Conservation (phyloP, 2,888 invertebrate genomes). For the Folsomia candida region DNA sequence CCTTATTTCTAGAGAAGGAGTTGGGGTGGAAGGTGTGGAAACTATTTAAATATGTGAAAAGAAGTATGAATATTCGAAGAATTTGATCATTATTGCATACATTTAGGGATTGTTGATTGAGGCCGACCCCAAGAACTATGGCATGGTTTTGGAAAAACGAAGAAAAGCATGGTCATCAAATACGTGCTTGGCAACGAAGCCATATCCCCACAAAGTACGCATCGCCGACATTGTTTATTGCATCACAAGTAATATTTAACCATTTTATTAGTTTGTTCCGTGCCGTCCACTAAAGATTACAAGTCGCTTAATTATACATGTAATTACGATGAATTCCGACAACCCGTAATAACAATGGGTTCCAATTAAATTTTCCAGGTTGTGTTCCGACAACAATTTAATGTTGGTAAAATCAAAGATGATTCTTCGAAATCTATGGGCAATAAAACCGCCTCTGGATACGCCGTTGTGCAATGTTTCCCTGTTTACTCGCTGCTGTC, state of each 20-base stretch:
- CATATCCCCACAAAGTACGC: constrained; percentile 49
- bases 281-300: too few relatives aligned
- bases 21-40: constrained; percentile 51
- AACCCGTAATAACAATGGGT: too few relatives aligned
- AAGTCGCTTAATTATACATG: too few relatives aligned
- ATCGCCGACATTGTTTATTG: too few relatives aligned
- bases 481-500: constrained; percentile 54
- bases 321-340: too few relatives aligned
- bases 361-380: constrained; percentile 19
- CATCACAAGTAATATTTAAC: too few relatives aligned
- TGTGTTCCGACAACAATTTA: constrained; percentile 29
- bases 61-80: too few relatives aligned
- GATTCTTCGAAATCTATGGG: background rate
- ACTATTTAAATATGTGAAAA: background rate
- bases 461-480: constrained; percentile 53
- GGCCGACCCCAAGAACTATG: constrained; percentile 53
- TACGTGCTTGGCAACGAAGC: constrained; percentile 52
- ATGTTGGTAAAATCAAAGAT: constrained; percentile 44
- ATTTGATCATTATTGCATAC: too few relatives aligned
- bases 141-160: constrained; percentile 51
- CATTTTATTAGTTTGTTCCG: too few relatives aligned
- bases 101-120: constrained; percentile 53
- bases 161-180: constrained; percentile 53
- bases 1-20: constrained; percentile 53
- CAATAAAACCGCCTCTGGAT: background rate